Percentiles rank a stretch among this genome's conserved stretches.
These are phyloP conservation scores for Pollenia amentaria DNA, from an alignment of 2,888 invertebrate genomes.

Conservation along the genomic window DNA sequence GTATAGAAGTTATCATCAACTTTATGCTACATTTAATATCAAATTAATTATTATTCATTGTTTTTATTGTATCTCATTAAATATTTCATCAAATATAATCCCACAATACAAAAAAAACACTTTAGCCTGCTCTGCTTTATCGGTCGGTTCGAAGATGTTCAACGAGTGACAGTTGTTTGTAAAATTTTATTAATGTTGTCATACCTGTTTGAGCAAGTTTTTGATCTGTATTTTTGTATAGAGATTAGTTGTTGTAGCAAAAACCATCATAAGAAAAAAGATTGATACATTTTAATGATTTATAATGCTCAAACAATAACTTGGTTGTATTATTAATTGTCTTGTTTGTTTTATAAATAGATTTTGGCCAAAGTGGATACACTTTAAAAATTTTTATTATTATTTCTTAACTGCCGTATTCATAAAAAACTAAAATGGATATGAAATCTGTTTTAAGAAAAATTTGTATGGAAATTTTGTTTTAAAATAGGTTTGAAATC, in stretches of 20 bases:
- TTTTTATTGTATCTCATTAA: slow-evolving; percentile 14
- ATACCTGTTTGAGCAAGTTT: neutral
- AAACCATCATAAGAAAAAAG: slow-evolving; percentile 22
- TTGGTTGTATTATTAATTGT: slow-evolving; percentile 37
- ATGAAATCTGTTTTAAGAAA: too few species aligned
- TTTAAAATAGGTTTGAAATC: too few species aligned
- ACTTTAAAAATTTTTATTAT: neutral
- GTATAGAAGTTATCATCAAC: neutral
- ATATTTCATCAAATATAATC: slow-evolving; percentile 13
- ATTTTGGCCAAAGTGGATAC: neutral
- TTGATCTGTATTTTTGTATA: neutral
- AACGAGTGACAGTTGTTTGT: neutral
- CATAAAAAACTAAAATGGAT: too few species aligned
- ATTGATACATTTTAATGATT: slow-evolving; percentile 44
- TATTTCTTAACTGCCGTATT: too few species aligned
- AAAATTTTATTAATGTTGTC: neutral
- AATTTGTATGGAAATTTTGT: too few species aligned
- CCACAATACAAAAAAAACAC: neutral
- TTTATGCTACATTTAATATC: neutral
- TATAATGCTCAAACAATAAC: slow-evolving; percentile 23
- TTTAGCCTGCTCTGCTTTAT: too few species aligned
- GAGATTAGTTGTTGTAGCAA: neutral
- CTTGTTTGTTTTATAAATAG: neutral
- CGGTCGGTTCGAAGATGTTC: neutral
- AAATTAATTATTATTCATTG: slow-evolving; percentile 34